Base-by-base conservation (phyloP, 2,113 vertebrate species). In the Gulo gulo region DNA sequence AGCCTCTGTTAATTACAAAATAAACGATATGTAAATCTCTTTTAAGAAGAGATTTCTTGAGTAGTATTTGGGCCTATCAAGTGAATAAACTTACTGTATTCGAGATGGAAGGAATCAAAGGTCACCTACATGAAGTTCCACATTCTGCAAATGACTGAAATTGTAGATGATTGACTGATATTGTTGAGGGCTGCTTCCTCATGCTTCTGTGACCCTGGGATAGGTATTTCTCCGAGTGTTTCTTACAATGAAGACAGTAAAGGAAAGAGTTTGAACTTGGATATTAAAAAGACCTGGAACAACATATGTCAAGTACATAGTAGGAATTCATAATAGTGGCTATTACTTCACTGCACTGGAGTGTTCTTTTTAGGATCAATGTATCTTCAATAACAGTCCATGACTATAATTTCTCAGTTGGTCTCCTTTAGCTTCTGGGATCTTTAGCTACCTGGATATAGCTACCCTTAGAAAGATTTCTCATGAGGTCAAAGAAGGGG, bases 351-450 rank as follows among this genome's bases (percentile, higher is more conserved):
- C 55, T 31, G 8, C 6, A 57, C 2, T 29, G 61, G 26, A 4
- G 1, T 63, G 11, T 29, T 63, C 26, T 71, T 42, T n/a, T 73
- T 39, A 80, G 20, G 15, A 59, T 74, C 36, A 95, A 15, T 55
- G 8, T 47, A 69, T 47, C 82, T 85, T 71, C 24, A 94, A 24
- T 63, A 90, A 65, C 4, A 63, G 4, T 42, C 45, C 36, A 42
- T 29, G 61, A 86, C 36, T 83, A 1, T 91, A 80, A 78, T 85
- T 97, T 93, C 52, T 87, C 31, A 47, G 7, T 73, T 83, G 39
- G 47, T 97, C 65, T 87, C 14, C 81, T 50, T 92, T 61, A 87
- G 52, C 45, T 87, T 93, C 93, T 90, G 36, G 42, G 52, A 71
- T 63, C 26, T 45, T 45, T 34, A 93, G 21, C 24, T 69, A 4